Evolutionary conservation across 2,797 vertebrate species (phyloP).

Genomic region (Oryzias dopingdopingensis): DNA sequence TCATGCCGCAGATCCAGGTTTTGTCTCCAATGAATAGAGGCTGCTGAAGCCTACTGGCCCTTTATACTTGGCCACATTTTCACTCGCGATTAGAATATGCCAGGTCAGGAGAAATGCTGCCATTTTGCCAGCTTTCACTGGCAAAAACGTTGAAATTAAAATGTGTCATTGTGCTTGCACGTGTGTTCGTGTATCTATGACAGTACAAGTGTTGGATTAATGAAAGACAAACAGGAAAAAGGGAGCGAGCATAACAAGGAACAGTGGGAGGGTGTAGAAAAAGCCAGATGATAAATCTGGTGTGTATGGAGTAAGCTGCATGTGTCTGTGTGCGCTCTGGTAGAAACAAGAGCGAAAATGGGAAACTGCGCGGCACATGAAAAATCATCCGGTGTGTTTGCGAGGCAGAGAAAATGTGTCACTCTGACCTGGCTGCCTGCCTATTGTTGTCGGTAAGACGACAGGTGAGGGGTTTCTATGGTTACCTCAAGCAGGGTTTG

Average conservation of each 20-base stretch:
- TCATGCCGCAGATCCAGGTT: slow-evolving; percentile 76
- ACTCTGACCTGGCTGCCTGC: slow-evolving; percentile 69
- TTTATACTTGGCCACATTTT: slow-evolving; percentile 67
- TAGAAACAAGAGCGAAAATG: slow-evolving; percentile 22
- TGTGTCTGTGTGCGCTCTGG: slow-evolving; percentile 23
- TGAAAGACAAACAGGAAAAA: slow-evolving; percentile 23
- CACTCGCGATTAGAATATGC: slow-evolving; percentile 73
- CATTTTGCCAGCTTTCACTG: slow-evolving; percentile 63
- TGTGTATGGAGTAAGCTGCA: slow-evolving; percentile 7
- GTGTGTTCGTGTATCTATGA: slow-evolving; percentile 24
- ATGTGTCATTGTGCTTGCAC: slow-evolving; percentile 33
- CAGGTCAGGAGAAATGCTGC: slow-evolving; percentile 78
- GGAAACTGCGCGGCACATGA: slow-evolving; percentile 29
- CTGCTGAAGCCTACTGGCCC: slow-evolving; percentile 61
- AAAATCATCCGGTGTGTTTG: slow-evolving; percentile 52
- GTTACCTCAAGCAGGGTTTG: slow-evolving; percentile 66
- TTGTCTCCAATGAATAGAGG: slow-evolving; percentile 78
- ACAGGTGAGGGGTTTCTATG: slow-evolving; percentile 78
- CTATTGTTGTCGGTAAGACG: slow-evolving; percentile 62
- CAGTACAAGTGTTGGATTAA: slow-evolving; percentile 24
- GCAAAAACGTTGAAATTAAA: slow-evolving; percentile 37
- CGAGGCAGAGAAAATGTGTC: slow-evolving; percentile 63
- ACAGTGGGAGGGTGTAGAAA: slow-evolving; percentile 15
- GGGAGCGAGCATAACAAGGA: slow-evolving; percentile 6
- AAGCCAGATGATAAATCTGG: slow-evolving; percentile 37